These are phyloP conservation scores for Palythoa heliodiscus DNA, from an alignment of 92 coral and sea anemone genomes.

Conservation along the genomic window DNA sequence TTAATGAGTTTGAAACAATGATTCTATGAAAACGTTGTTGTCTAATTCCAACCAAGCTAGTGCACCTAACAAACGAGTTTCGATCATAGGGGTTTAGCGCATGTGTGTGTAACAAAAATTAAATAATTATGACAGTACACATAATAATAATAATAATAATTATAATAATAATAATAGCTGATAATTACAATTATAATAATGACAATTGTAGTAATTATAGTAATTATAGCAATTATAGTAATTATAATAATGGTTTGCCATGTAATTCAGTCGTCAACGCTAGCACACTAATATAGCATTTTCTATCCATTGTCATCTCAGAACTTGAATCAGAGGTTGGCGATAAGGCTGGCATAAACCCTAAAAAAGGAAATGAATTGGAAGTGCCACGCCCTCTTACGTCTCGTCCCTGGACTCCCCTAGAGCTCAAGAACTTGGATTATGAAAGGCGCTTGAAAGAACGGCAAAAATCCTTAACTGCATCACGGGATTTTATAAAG, in stretches of 20 bases:
- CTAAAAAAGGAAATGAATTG: slow-evolving; percentile 31
- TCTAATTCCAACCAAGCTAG: no score
- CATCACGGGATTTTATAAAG: slow-evolving; percentile 69
- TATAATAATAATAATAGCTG: no score
- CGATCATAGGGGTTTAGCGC: no score
- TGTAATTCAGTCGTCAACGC: not conserved
- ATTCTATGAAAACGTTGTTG: no score
- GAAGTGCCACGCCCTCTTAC: slow-evolving; percentile 54
- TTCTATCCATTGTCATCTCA: not conserved
- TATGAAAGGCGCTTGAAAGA: slow-evolving; percentile 71
- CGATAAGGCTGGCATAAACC: slow-evolving; percentile 32
- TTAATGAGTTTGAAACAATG: no score
- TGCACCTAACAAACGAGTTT: no score
- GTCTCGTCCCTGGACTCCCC: slow-evolving; percentile 88
- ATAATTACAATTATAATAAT: no score
- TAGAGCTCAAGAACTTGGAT: slow-evolving; percentile 66
- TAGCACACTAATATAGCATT: not conserved
- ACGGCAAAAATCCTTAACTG: slow-evolving; percentile 42
- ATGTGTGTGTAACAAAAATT: no score
- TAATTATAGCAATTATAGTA: no score
- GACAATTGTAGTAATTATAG: no score
- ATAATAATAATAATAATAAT: not conserved
- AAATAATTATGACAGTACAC: not conserved
- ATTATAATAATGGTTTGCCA: not conserved
- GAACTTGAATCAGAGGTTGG: slow-evolving; percentile 63